These are phyloP conservation scores for Stegastes partitus DNA, from an alignment of 2,113 vertebrate genomes.

Conservation along the genomic window DNA sequence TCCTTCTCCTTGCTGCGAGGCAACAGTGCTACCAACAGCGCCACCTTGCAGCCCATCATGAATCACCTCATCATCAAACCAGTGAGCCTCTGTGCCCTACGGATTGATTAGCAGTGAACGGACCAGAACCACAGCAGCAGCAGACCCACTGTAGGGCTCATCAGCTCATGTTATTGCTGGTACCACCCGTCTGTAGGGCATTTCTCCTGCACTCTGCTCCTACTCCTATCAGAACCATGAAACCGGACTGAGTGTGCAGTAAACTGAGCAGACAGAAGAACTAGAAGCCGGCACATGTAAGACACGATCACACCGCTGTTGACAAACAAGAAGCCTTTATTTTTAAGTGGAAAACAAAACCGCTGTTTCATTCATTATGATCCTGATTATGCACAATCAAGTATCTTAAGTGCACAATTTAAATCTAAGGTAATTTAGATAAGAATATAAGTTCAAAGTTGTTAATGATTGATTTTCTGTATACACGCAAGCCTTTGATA, in stretches of 20 bases:
- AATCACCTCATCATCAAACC: too few relatives aligned
- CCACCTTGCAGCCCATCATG: too few relatives aligned
- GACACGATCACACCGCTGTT: slow-evolving; percentile 59
- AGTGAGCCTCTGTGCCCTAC: too few relatives aligned
- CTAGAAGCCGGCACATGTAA: neutral
- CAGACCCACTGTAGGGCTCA: too few relatives aligned
- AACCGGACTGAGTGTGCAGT: neutral
- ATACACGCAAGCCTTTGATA: slow-evolving; percentile 79
- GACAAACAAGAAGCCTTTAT: slow-evolving; percentile 88
- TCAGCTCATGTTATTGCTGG: too few relatives aligned
- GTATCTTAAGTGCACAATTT: slow-evolving; percentile 81
- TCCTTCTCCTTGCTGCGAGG: too few relatives aligned
- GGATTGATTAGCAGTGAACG: too few relatives aligned
- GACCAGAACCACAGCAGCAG: too few relatives aligned
- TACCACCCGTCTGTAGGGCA: too few relatives aligned
- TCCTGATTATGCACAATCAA: slow-evolving; percentile 84
- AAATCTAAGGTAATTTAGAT: slow-evolving; percentile 79
- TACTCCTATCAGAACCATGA: neutral
- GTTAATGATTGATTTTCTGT: slow-evolving; percentile 79
- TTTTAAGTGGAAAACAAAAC: slow-evolving; percentile 83
- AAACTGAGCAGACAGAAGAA: neutral
- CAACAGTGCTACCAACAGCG: too few relatives aligned
- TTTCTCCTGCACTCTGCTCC: too few relatives aligned
- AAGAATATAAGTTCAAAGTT: slow-evolving; percentile 78
- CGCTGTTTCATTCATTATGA: slow-evolving; percentile 80